phyloP scores from a whole-genome alignment of 1,140 invertebrate species.

The Apolygus lucorum region DNA sequence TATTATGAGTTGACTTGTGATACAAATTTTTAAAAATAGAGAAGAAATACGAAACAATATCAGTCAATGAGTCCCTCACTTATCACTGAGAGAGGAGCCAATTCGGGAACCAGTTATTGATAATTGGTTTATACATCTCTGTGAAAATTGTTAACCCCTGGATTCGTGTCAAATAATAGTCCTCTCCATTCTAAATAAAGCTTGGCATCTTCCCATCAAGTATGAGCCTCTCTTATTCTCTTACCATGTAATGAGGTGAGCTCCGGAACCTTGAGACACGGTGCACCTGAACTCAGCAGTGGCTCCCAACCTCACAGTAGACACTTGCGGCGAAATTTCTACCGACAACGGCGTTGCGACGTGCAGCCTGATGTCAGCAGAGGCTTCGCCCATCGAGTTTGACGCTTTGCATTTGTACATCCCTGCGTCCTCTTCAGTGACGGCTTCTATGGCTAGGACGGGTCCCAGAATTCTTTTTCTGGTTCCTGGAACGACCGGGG shows the following conservation, averaged over 20 bases:
- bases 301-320: conserved; percentile 59
- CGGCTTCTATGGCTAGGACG: conserved; percentile 61
- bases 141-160: too few species aligned
- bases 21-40: too few species aligned
- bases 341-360: conserved; percentile 55
- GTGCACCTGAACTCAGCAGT: conserved; percentile 65
- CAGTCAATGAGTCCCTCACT: too few species aligned
- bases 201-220: too few species aligned
- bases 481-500: conserved; percentile 51
- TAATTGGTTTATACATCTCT: too few species aligned
- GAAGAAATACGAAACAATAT: too few species aligned
- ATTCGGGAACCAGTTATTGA: too few species aligned
- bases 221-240: too few species aligned
- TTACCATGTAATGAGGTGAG: conserved; percentile 44
- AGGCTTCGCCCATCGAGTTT: conserved; percentile 58
- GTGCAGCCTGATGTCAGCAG: conserved; percentile 54
- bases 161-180: too few species aligned
- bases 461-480: conserved; percentile 55
- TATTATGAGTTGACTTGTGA: too few species aligned
- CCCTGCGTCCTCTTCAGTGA: conserved; percentile 58
- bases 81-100: too few species aligned
- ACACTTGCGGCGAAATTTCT: conserved; percentile 25
- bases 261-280: conserved; percentile 37
- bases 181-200: too few species aligned
- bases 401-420: conserved; percentile 58